These are phyloP conservation scores for Nematopogon swammerdamellus DNA, from an alignment of 2,888 invertebrate genomes.

Conservation along the genomic window DNA sequence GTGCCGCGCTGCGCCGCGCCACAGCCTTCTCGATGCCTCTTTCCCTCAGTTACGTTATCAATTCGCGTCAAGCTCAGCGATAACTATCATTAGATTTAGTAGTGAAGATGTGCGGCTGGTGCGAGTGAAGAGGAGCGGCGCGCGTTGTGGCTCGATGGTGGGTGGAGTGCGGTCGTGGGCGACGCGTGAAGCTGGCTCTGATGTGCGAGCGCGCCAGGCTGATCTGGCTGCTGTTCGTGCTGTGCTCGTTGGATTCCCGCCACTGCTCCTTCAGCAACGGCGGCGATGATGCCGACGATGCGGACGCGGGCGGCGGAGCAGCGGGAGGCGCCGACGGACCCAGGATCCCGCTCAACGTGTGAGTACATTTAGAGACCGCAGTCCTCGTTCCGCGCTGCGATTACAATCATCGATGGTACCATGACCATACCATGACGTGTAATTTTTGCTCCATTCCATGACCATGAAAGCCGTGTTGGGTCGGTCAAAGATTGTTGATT, in stretches of 20 bases:
- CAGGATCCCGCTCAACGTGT: conserved; percentile 46
- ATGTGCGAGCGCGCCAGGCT: conserved; percentile 40
- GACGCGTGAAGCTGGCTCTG: conserved; percentile 29
- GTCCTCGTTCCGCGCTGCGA: not conserved
- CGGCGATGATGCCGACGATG: conserved; percentile 29
- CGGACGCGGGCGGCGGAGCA: not conserved
- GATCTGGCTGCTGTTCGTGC: conserved; percentile 29
- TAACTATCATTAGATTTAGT: not conserved
- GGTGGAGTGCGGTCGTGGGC: conserved; percentile 12
- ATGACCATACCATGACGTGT: too few relatives aligned
- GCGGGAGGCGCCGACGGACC: conserved; percentile 10
- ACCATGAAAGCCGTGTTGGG: too few relatives aligned
- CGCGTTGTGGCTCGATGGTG: not conserved
- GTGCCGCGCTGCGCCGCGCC: not conserved
- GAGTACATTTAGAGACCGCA: too few relatives aligned
- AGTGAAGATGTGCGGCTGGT: not conserved
- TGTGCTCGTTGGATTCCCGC: conserved; percentile 39
- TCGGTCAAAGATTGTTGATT: too few relatives aligned
- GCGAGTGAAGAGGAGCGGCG: not conserved
- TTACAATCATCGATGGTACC: not conserved
- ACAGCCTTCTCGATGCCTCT: not conserved
- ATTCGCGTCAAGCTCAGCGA: not conserved
- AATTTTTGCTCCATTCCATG: too few relatives aligned
- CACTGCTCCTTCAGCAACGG: conserved; percentile 42
- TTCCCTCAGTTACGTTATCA: not conserved